Evolutionary conservation across 2,888 invertebrate species (phyloP), one percentile per base, ranked within the genome.

Genomic region (Crioceris asparagi): DNA sequence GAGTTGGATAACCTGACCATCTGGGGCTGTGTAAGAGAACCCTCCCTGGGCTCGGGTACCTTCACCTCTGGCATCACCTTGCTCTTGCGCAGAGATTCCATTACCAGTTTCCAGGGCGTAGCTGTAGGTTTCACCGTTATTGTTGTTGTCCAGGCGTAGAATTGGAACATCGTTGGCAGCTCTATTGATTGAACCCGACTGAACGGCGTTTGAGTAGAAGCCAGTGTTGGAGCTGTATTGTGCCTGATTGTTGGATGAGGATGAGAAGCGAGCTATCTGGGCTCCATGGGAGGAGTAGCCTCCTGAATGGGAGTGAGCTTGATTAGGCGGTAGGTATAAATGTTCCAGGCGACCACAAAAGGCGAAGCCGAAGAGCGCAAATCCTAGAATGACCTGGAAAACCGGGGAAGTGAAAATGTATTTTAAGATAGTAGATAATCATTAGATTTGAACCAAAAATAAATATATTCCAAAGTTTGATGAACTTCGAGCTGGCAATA

Each of bases 41-140:
- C 52, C 47, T n/a, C 59, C 59, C 41, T 57, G 54, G 6, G 57
- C 57, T 18, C 47, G 41, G 32, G 48, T 47, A 17, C 46, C 47
- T 26, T 57, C 59, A 2, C 42, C 44, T 12, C 35, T 31, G 14
- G 44, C 40, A 14, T 46, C 46, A 8, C 46, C 46, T 35, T 38
- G 4, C 48, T 59, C 56, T 41, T 57, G 53, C 11, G 55, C 70
- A 14, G 57, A 55, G 45, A 72, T 71, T 21, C 72, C 72, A 50
- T 74, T 70, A 15, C 71, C 72, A n/a, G 73, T 72, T 57, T 74
- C 73, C 41, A 72, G 73, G 33, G 62, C 64, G 45, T 38, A 57
- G 39, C 52, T 51, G 46, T 56, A 58, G 33, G 47, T 51, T 11
- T 57, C 59, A 17, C 56, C 53, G 42, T 60, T 57, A 35, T 52